Conservation (phyloP, 2,113 vertebrate genomes). For the Nestor notabilis region DNA sequence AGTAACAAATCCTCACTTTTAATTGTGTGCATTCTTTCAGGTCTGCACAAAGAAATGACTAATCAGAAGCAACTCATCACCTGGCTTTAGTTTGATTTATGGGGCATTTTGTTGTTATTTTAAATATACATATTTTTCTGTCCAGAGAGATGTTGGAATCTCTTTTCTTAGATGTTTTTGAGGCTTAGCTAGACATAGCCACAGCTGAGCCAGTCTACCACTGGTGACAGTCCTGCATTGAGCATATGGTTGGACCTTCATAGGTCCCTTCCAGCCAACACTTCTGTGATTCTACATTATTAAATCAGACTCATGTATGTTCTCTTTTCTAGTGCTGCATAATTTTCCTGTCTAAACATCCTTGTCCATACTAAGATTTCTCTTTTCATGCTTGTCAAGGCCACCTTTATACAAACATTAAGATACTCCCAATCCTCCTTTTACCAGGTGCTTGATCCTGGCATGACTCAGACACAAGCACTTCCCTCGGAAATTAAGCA, state of each 20-base stretch:
- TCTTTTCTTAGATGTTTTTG: background rate
- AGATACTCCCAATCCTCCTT: background rate
- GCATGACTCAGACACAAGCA: background rate
- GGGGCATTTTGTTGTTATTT: background rate
- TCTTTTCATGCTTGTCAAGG: background rate
- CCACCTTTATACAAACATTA: background rate
- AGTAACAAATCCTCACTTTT: background rate
- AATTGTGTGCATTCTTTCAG: accelerated
- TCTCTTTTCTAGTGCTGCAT: background rate
- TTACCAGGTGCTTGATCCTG: background rate
- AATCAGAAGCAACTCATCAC: constrained; percentile 19
- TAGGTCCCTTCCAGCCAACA: background rate
- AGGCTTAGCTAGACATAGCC: background rate
- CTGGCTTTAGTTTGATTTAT: constrained; percentile 9
- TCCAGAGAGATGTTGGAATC: background rate
- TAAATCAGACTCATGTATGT: background rate
- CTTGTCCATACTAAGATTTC: background rate
- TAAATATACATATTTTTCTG: background rate
- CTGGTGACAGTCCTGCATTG: background rate
- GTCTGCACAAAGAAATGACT: background rate
- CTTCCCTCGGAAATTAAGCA: background rate
- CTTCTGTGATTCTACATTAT: constrained; percentile 6
- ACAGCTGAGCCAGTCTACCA: background rate
- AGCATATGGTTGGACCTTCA: background rate
- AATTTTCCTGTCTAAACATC: background rate